phyloP scores from a whole-genome alignment of 1,140 invertebrate genomes.

The Megathymus violae region DNA sequence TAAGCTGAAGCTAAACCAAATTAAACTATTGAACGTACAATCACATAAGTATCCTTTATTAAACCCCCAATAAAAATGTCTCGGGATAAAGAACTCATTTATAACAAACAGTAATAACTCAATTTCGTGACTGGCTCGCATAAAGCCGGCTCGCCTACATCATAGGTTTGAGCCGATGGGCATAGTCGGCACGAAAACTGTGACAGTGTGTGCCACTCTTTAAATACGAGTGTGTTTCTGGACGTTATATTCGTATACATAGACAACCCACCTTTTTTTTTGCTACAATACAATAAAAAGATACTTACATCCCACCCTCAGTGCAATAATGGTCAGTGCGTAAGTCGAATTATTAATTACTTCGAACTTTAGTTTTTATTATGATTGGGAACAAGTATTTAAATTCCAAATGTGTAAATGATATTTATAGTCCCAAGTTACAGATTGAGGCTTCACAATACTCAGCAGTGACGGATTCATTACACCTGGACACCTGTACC shows the following conservation, averaged over 20 bases:
- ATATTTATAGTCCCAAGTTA: not conserved
- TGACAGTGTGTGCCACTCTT: constrained; percentile 1
- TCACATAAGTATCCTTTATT: not conserved
- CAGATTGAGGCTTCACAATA: not conserved
- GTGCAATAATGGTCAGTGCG: no score
- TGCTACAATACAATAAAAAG: no score
- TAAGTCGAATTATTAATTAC: no score
- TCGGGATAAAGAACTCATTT: constrained; percentile 11
- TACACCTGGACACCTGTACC: not conserved
- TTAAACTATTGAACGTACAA: not conserved
- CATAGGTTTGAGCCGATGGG: constrained; percentile 3
- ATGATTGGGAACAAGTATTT: no score
- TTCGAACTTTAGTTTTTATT: no score
- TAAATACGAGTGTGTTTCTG: not conserved
- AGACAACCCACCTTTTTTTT: no score
- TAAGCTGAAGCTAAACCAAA: not conserved
- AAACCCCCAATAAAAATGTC: not conserved
- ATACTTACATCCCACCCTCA: no score
- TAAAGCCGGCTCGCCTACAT: not conserved
- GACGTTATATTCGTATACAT: no score
- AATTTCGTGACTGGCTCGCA: not conserved
- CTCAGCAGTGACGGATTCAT: not conserved
- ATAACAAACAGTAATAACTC: constrained; percentile 12
- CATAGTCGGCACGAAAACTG: not conserved
- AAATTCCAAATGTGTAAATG: not conserved